Percentiles rank a stretch among this genome's conserved stretches.
Evolutionary conservation across 2,888 invertebrate species (phyloP).

Genomic region (Acanthosepion esculentum): DNA sequence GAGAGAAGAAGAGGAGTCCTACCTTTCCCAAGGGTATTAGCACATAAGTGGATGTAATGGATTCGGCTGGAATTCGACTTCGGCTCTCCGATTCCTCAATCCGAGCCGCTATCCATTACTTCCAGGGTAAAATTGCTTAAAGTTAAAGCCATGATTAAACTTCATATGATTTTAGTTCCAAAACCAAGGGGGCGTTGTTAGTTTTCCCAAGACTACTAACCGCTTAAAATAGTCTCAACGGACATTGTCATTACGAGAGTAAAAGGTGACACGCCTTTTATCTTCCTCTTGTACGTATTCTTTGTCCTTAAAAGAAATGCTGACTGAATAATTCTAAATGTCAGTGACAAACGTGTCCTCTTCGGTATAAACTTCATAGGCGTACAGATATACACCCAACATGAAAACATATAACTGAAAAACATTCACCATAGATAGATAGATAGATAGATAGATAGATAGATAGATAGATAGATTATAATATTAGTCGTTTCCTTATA

Average conservation of each 20-base stretch:
- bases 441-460: too few relatives aligned
- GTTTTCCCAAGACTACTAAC: background rate
- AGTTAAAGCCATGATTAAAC: background rate
- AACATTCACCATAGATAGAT: too few relatives aligned
- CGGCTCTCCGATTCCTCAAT: too few relatives aligned
- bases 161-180: background rate
- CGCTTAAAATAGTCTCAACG: background rate
- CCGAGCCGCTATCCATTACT: too few relatives aligned
- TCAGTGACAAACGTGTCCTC: background rate
- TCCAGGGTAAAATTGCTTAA: too few relatives aligned
- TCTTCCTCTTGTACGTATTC: background rate
- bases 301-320: background rate
- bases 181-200: background rate
- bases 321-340: background rate
- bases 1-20: too few relatives aligned
- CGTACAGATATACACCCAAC: background rate
- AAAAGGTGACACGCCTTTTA: background rate
- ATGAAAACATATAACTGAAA: background rate
- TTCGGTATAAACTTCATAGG: background rate
- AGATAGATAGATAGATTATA: too few relatives aligned
- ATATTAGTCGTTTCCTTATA: too few relatives aligned
- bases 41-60: too few relatives aligned
- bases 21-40: too few relatives aligned
- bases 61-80: too few relatives aligned
- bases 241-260: background rate